Evolutionary conservation across 2,888 invertebrate genomes (phyloP).

Genomic region (Synergus gifuensis): DNA sequence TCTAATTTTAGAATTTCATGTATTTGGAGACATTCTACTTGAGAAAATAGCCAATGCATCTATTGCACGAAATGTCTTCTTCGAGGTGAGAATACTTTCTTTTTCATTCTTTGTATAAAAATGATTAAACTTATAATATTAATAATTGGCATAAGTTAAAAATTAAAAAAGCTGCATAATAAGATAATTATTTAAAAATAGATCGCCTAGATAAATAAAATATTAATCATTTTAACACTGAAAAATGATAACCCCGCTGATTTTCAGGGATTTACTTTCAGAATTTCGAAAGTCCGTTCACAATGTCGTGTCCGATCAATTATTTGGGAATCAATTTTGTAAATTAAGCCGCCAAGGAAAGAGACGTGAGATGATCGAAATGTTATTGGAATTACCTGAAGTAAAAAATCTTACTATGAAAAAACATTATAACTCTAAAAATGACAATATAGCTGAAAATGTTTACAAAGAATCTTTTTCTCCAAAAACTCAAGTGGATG

Average conservation of each 20-base stretch:
- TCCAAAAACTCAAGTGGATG: slow-evolving; percentile 23
- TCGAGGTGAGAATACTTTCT: slow-evolving; percentile 32
- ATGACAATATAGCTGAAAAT: slow-evolving; percentile 59
- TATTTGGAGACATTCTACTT: slow-evolving; percentile 42
- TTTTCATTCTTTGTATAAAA: not conserved
- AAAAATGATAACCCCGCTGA: not conserved
- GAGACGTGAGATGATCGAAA: slow-evolving; percentile 65
- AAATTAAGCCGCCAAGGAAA: slow-evolving; percentile 60
- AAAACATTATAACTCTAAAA: slow-evolving; percentile 63
- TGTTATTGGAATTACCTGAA: slow-evolving; percentile 59
- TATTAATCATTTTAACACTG: not conserved
- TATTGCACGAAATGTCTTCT: slow-evolving; percentile 26
- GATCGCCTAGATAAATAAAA: not conserved
- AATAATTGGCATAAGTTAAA: not conserved
- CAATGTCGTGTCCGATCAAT: slow-evolving; percentile 54
- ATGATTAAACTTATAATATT: not conserved
- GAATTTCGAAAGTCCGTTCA: slow-evolving; percentile 59
- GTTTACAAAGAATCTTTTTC: slow-evolving; percentile 55
- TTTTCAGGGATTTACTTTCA: slow-evolving; percentile 29
- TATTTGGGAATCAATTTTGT: slow-evolving; percentile 54
- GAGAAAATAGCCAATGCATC: slow-evolving; percentile 24
- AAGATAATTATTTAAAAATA: not conserved
- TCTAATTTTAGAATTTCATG: slow-evolving; percentile 48
- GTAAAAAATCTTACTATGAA: slow-evolving; percentile 56
- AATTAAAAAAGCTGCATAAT: not conserved